Evolutionary conservation across 2,113 vertebrate species (phyloP).

Genomic region (Coturnix japonica): DNA sequence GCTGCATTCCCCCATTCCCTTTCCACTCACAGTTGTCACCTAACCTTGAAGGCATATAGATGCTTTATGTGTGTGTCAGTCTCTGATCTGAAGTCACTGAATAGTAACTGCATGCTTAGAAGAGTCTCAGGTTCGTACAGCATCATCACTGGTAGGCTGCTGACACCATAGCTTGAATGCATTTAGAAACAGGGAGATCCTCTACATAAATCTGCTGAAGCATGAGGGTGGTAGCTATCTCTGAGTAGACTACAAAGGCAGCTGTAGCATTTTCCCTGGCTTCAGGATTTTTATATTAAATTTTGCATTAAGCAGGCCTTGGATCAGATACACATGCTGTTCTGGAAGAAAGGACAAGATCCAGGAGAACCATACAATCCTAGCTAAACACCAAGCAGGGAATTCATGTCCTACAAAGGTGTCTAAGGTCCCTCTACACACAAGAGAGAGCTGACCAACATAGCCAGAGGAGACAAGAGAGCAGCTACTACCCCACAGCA

Average conservation of each 20-base stretch:
- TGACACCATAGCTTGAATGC: accelerated
- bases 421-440: neutral
- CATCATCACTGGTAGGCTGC: neutral
- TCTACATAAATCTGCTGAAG: neutral
- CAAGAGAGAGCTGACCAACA: neutral
- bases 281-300: neutral
- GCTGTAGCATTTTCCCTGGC: neutral
- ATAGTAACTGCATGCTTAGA: neutral
- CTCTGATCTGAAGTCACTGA: neutral
- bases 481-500: neutral
- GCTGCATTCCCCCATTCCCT: neutral
- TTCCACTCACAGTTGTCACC: neutral
- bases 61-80: accelerated
- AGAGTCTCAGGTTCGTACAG: neutral
- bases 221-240: accelerated
- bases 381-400: neutral
- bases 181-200: neutral
- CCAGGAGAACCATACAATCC: neutral
- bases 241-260: accelerated
- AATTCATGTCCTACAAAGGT: neutral
- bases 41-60: neutral
- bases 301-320: neutral
- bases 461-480: neutral
- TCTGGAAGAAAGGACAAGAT: neutral
- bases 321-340: neutral